Evolutionary conservation across 2,888 invertebrate species (phyloP).

Genomic region (Torymus aiolomorphi): DNA sequence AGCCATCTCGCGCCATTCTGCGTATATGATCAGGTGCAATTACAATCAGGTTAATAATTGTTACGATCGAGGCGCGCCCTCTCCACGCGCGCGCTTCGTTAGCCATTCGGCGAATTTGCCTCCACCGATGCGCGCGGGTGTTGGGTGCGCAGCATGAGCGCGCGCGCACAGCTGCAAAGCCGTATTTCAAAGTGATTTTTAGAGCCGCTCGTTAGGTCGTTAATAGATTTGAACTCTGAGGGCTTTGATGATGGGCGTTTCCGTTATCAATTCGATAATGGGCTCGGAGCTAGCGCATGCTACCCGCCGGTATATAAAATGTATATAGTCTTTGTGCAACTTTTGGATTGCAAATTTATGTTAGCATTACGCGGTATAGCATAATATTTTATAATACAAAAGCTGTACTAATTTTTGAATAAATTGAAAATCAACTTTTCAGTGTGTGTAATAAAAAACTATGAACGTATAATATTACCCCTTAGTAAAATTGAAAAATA

Average conservation of each 20-base stretch:
- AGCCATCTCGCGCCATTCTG: constrained; percentile 62
- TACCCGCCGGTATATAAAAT: neutral
- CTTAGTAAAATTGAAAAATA: too few relatives aligned
- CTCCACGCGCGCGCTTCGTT: constrained; percentile 62
- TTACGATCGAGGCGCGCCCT: constrained; percentile 56
- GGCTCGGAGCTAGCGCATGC: neutral
- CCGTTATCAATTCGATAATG: constrained; percentile 12
- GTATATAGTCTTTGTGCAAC: neutral
- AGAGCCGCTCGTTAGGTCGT: constrained; percentile 37
- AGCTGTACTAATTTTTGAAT: too few relatives aligned
- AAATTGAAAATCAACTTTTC: too few relatives aligned
- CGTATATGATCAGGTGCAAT: constrained; percentile 73
- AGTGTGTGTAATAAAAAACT: too few relatives aligned
- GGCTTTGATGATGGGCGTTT: constrained; percentile 31
- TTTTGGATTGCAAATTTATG: too few relatives aligned
- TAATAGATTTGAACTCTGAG: constrained; percentile 38
- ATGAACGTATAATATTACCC: too few relatives aligned
- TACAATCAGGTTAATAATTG: constrained; percentile 74
- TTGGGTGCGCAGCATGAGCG: constrained; percentile 12
- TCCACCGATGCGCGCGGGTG: neutral
- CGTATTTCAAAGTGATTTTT: constrained; percentile 49
- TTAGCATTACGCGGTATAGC: too few relatives aligned
- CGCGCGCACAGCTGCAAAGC: constrained; percentile 37
- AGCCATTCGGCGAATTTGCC: constrained; percentile 51
- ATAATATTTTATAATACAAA: too few relatives aligned